Evolutionary conservation across 2,888 invertebrate species (phyloP).

Genomic region (Eupithecia exiguata): DNA sequence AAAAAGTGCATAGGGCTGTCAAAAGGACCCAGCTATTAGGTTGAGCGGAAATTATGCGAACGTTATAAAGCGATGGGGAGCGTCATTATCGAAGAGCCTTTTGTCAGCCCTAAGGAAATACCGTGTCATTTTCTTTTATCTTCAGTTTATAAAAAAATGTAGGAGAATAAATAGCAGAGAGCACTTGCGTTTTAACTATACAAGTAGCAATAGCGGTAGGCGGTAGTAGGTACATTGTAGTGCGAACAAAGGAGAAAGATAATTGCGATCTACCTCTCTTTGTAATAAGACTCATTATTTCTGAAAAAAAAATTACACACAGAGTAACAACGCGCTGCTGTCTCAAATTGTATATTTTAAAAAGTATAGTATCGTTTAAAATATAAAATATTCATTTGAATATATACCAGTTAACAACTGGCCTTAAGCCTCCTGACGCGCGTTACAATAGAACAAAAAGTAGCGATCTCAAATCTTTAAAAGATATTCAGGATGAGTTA

Average conservation of each 20-base stretch:
- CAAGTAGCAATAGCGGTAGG: neutral
- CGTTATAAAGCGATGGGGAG: neutral
- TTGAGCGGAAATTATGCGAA: neutral
- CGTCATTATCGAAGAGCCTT: neutral
- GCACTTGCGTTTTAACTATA: neutral
- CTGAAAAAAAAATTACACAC: neutral
- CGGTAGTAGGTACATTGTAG: neutral
- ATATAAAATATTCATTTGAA: neutral
- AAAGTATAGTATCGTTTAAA: no score
- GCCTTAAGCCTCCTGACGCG: neutral
- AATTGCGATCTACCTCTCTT: neutral
- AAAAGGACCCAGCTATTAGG: neutral
- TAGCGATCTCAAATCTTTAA: neutral
- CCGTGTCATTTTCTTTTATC: neutral
- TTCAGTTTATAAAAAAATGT: neutral
- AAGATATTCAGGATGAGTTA: constrained; percentile 54
- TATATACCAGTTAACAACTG: neutral
- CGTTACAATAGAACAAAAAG: neutral
- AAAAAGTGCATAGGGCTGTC: neutral
- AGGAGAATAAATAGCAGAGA: neutral
- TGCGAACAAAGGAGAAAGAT: neutral
- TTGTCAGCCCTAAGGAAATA: neutral
- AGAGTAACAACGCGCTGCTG: no score
- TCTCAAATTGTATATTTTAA: no score
- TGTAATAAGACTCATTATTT: neutral